Evolutionary conservation across 2,888 invertebrate species (phyloP), one percentile per base, ranked within the genome.

Genomic region (Ferrisia virgata): DNA sequence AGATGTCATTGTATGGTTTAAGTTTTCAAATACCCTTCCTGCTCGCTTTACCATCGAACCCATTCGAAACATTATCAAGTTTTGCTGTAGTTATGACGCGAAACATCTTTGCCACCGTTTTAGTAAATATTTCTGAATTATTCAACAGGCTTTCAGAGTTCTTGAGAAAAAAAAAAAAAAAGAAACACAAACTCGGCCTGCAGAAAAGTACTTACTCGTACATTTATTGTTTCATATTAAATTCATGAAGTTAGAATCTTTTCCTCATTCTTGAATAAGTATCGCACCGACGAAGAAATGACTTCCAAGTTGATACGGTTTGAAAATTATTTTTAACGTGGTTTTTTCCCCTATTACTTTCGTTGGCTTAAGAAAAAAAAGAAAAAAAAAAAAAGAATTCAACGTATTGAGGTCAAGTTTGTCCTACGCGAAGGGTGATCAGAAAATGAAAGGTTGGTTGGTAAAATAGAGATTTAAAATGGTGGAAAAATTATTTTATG

Each of bases 71-170:
- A 15, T 64, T 28, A 47, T 64, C 28, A 28, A 64, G 28, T 28
- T 64, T 28, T 28, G 15, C 28, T 28, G 11, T n/a, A 4, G 28
- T 64, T 64, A 64, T 25, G 28, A 64, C 13, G 15, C 28, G n/a
- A n/a, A 3, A 13, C 13, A 15, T 64, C 64, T 64, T 72, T n/a
- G 58, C 2, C 58, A 36, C 33, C n/a, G n/a, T 72, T 64, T 72
- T 72, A 72, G 72, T n/a, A 72, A 36, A 72, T 72, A 18, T 72
- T 72, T 72, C 33, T 33, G 72, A 72, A 72, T 72, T 33, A 72
- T 72, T 72, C 72, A 72, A 72, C 72, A 72, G 33, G 72, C 36
- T 33, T 33, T 72, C 33, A 33, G 31, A 13, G 0, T 43, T 13
- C 43, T n/a, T 0, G 4, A 3, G 2, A 18, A 3, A 47, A 6